A percentile compares a stretch with the other conserved stretches of the same genome.
Conservation (phyloP, 2,113 vertebrate species). For the Brienomyrus brachyistius region DNA sequence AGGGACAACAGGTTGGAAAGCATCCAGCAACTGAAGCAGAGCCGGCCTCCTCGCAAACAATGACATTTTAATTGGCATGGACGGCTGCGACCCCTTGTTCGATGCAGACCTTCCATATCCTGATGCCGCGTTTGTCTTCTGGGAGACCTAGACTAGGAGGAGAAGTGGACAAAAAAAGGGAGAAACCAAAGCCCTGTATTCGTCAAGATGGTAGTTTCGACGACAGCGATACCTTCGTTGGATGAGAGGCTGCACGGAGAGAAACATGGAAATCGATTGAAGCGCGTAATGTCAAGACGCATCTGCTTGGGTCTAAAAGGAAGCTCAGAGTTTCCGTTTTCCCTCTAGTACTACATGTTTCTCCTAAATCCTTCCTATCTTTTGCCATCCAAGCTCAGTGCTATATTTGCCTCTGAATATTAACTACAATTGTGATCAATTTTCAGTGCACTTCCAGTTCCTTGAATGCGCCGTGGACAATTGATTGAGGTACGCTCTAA, state of each 20-base stretch:
- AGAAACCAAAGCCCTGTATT: not conserved
- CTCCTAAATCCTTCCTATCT: slow-evolving; percentile 25
- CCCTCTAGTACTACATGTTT: not conserved
- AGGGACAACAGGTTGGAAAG: not conserved
- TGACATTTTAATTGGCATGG: slow-evolving; percentile 20
- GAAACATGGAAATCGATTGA: slow-evolving; percentile 22
- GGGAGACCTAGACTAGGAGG: not conserved
- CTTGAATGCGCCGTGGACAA: slow-evolving; percentile 25
- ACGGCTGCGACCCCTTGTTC: not conserved
- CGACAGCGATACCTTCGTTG: slow-evolving; percentile 17
- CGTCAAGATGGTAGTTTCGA: slow-evolving; percentile 13
- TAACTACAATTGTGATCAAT: slow-evolving; percentile 36
- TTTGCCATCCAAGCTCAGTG: slow-evolving; percentile 18
- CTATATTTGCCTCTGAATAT: slow-evolving; percentile 40
- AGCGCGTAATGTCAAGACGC: slow-evolving; percentile 13
- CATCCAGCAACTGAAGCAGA: too few species aligned
- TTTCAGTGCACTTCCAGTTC: slow-evolving; percentile 27
- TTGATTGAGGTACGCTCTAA: slow-evolving; percentile 37
- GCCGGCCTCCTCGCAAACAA: slow-evolving; percentile 8
- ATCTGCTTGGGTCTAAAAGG: slow-evolving; percentile 16
- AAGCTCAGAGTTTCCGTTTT: slow-evolving; percentile 1
- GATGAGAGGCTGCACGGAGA: slow-evolving; percentile 1
- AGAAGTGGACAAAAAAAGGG: not conserved
- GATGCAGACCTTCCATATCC: not conserved
- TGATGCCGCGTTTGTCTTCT: not conserved